Evolutionary conservation across 2,888 invertebrate species (phyloP).

Genomic region (Ernsta delagoae): DNA sequence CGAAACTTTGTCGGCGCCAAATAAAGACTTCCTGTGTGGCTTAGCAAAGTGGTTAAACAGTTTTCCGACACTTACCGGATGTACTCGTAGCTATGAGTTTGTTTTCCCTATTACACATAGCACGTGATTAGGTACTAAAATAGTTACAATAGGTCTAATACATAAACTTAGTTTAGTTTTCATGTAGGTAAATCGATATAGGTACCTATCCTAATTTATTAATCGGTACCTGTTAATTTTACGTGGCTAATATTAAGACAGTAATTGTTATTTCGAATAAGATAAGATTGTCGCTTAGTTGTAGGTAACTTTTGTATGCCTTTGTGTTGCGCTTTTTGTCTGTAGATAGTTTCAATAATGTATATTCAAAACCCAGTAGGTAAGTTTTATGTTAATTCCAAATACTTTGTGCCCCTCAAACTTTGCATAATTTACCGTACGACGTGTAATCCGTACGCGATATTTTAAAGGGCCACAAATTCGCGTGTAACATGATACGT

Average conservation of each 20-base stretch:
- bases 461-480: slow-evolving; percentile 27
- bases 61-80: slow-evolving; percentile 32
- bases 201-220: too few relatives aligned
- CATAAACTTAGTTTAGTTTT: too few relatives aligned
- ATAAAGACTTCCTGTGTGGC: slow-evolving; percentile 72
- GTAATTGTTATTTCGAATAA: too few relatives aligned
- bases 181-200: too few relatives aligned
- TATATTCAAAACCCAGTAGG: neutral
- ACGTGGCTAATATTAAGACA: too few relatives aligned
- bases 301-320: too few relatives aligned
- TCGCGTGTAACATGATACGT: slow-evolving; percentile 36
- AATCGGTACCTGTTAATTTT: too few relatives aligned
- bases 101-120: slow-evolving; percentile 23
- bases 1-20: slow-evolving; percentile 66
- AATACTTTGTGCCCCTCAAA: neutral
- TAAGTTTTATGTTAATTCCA: neutral
- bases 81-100: slow-evolving; percentile 16
- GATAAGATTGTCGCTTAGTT: too few relatives aligned
- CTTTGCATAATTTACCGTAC: slow-evolving; percentile 14
- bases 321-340: too few relatives aligned
- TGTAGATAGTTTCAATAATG: too few relatives aligned
- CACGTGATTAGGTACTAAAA: too few relatives aligned
- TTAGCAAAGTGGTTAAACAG: slow-evolving; percentile 42
- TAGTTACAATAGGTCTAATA: too few relatives aligned
- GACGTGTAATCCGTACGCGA: neutral